A percentile compares a stretch with the other conserved stretches of the same genome.
Evolutionary conservation across 1,140 invertebrate species (phyloP).

Genomic region (Augochlora pura): DNA sequence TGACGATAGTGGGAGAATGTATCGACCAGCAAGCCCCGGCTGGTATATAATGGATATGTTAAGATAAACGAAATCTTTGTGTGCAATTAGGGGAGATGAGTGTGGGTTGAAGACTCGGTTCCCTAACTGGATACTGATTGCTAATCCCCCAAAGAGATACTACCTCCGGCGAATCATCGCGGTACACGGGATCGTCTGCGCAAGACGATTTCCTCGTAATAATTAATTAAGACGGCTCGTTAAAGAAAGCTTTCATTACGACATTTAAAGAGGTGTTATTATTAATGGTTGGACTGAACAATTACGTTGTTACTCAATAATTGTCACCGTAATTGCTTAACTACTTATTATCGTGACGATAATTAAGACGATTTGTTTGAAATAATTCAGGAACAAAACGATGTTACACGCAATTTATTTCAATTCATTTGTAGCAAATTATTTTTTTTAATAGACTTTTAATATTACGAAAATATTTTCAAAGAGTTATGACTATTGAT

Average conservation of each 20-base stretch:
- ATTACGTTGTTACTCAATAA: no score
- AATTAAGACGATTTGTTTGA: no score
- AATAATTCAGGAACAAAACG: no score
- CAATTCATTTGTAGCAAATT: no score
- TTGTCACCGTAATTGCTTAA: no score
- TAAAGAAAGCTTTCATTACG: background rate
- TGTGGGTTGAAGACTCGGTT: slow-evolving; percentile 12
- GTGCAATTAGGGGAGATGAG: slow-evolving; percentile 63
- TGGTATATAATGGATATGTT: slow-evolving; percentile 63
- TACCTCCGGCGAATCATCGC: slow-evolving; percentile 41
- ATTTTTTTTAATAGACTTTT: no score
- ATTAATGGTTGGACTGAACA: background rate
- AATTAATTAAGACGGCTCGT: slow-evolving; percentile 39
- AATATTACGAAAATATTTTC: no score
- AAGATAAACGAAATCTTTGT: slow-evolving; percentile 65
- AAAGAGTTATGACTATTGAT: no score
- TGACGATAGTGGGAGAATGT: slow-evolving; percentile 58
- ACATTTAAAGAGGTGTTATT: background rate
- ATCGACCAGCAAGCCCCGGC: background rate
- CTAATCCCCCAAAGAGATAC: slow-evolving; percentile 46
- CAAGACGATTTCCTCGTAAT: slow-evolving; percentile 25
- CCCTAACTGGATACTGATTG: slow-evolving; percentile 56
- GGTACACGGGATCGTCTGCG: slow-evolving; percentile 5
- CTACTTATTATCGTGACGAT: no score
- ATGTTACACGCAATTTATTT: no score